Conservation (phyloP, 2,113 vertebrate species). For the Channa argus region DNA sequence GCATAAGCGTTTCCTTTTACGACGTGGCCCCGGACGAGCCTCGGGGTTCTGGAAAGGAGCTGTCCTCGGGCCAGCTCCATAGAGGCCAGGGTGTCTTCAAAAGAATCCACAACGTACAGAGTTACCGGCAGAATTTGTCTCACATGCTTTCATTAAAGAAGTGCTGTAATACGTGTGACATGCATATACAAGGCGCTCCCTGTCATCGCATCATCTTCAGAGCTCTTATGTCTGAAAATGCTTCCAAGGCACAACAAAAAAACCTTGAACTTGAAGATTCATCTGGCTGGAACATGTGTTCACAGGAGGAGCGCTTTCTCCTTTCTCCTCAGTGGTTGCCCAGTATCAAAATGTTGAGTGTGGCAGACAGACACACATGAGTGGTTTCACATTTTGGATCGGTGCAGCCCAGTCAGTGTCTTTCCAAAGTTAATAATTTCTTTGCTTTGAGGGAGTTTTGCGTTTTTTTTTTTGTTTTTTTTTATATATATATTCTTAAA, state of each 20-base stretch:
- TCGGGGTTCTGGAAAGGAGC: slow-evolving; percentile 19
- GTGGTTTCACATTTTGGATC: slow-evolving; percentile 41
- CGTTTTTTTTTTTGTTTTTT: background rate
- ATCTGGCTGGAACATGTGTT: slow-evolving; percentile 37
- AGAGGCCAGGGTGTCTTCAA: slow-evolving; percentile 11
- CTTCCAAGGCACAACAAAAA: slow-evolving; percentile 25
- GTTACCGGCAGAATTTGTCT: slow-evolving; percentile 41
- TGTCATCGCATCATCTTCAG: slow-evolving; percentile 19
- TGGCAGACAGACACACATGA: slow-evolving; percentile 30
- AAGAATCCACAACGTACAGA: slow-evolving; percentile 13
- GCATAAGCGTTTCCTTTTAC: slow-evolving; percentile 58
- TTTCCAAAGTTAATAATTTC: slow-evolving; percentile 72
- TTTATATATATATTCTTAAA: background rate
- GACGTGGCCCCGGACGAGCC: slow-evolving; percentile 36
- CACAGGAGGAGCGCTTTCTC: slow-evolving; percentile 39
- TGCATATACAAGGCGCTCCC: slow-evolving; percentile 14
- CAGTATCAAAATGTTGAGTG: slow-evolving; percentile 45
- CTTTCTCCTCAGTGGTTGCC: slow-evolving; percentile 45
- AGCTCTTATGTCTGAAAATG: slow-evolving; percentile 23
- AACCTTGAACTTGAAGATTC: slow-evolving; percentile 34
- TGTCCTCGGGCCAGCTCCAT: slow-evolving; percentile 20
- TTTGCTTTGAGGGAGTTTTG: slow-evolving; percentile 63
- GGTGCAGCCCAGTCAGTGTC: slow-evolving; percentile 21
- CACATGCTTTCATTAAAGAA: slow-evolving; percentile 19
- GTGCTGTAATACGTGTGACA: slow-evolving; percentile 31